phyloP scores from a whole-genome alignment of 1,140 invertebrate genomes.

The Drosophila nannoptera region DNA sequence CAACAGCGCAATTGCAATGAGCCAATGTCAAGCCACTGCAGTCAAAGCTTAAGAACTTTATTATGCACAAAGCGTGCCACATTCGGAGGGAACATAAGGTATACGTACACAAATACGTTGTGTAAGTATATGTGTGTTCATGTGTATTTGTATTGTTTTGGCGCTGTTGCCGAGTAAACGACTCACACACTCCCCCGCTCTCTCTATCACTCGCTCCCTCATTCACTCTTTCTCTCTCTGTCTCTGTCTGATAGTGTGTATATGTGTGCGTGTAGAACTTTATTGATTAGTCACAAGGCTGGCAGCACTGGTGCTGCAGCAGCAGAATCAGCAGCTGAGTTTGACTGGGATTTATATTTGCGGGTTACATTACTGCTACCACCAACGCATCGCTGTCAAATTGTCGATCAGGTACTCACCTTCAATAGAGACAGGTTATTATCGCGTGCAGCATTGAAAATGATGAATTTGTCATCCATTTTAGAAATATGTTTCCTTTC shows the following conservation, averaged over 20 bases:
- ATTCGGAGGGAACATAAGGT: constrained; percentile 39
- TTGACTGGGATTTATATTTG: constrained; percentile 13
- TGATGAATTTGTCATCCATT: constrained; percentile 77
- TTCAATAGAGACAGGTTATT: constrained; percentile 73
- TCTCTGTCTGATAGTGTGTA: constrained; percentile 19
- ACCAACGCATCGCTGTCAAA: not conserved
- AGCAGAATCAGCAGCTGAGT: constrained; percentile 16
- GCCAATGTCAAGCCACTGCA: constrained; percentile 60
- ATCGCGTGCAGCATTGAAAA: constrained; percentile 76
- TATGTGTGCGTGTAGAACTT: constrained; percentile 56
- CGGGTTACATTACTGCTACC: not conserved
- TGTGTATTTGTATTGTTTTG: constrained; percentile 39
- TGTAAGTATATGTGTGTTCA: not conserved
- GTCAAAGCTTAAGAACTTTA: constrained; percentile 65
- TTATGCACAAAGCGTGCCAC: constrained; percentile 67
- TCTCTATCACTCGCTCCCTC: not conserved
- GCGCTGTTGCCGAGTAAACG: constrained; percentile 34
- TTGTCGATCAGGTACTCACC: constrained; percentile 53
- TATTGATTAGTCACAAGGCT: constrained; percentile 78
- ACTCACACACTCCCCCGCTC: constrained; percentile 1
- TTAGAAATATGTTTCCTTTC: constrained; percentile 36
- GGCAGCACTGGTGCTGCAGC: constrained; percentile 19
- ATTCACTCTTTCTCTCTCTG: constrained; percentile 9
- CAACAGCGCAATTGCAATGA: constrained; percentile 54
- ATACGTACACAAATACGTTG: constrained; percentile 12